These are phyloP conservation scores for Sebastolobus alascanus DNA, from an alignment of 2,797 vertebrate species.

Conservation along the genomic window DNA sequence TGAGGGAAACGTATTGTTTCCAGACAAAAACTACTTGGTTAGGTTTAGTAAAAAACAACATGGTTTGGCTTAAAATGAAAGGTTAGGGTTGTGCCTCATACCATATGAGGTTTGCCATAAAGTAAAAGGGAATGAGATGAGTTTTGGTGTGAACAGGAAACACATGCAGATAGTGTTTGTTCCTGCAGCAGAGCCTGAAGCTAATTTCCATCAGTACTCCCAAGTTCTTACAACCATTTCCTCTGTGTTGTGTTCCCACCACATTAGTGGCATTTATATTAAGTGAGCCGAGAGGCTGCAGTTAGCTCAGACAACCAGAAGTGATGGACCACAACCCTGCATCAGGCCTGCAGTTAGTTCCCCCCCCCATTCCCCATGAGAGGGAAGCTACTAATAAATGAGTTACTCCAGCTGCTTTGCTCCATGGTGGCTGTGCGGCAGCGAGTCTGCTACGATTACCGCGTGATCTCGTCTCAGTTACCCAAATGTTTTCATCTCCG, in stretches of 20 bases:
- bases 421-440: conserved; percentile 22
- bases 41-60: no score
- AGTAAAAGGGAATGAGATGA: no score
- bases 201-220: conserved; percentile 19
- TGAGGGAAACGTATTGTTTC: no score
- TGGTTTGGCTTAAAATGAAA: no score
- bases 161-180: not conserved
- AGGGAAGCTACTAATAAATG: conserved; percentile 42
- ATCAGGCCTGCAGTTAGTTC: conserved; percentile 37
- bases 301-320: conserved; percentile 46
- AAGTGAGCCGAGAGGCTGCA: conserved; percentile 50
- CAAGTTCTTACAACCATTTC: conserved; percentile 23
- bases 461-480: not conserved
- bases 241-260: conserved; percentile 34
- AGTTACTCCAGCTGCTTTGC: conserved; percentile 41
- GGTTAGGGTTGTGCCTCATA: no score
- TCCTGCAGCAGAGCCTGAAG: conserved; percentile 46
- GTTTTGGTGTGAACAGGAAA: no score
- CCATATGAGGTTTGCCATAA: no score
- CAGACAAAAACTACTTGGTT: no score
- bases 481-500: not conserved
- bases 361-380: not conserved
- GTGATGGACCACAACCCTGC: conserved; percentile 42
- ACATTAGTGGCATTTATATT: conserved; percentile 44
- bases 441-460: conserved; percentile 9